Evolutionary conservation across 2,113 vertebrate genomes (phyloP), one percentile per base, ranked within the genome.

Genomic region (Crotophaga sulcirostris): DNA sequence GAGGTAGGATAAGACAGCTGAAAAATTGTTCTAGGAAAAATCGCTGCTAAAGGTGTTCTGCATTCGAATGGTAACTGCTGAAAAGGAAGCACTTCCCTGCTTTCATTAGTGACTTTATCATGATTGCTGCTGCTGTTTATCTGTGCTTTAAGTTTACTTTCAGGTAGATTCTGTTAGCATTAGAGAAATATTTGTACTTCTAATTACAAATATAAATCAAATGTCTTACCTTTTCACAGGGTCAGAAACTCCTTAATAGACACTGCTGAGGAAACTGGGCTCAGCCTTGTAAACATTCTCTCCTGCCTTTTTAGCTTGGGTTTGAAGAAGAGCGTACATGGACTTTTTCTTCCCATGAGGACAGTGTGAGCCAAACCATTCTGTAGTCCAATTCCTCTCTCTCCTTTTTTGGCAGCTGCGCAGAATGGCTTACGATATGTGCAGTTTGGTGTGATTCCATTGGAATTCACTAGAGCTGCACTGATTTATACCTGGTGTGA

Each of bases 401-500:
- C 56, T 86, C 25, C 31, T 29, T 88, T 84, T 78, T 96, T 49
- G 93, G 94, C 90, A 95, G 11, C 47, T 54, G 45, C 2, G 4
- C 52, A 74, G 63, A 67, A 47, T 52, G 79, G 84, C 49, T 89
- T 90, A 81, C 3, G 10, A 54, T 78, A 58, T 89, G 83, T 55
- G 54, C 69, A 93, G 80, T 64, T 94, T 55, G 44, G 82, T 94
- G 85, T 44, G 59, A 45, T 90, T 93, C 94, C 85, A 56, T 26
- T 89, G 90, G 94, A 94, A 94, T 89, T 92, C 26, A 25, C 85
- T 96, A 10, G 60, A 90, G 20, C 84, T 90, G 80, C 83, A 78
- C 76, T 90, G 88, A 90, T 95, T 92, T 96, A 73, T 93, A 95
- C 88, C 92, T 93, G 86, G 86, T 92, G 76, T 44, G 69, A 93